Conservation (phyloP, 2,888 invertebrate genomes). For the Drosophila hawaiiensis region DNA sequence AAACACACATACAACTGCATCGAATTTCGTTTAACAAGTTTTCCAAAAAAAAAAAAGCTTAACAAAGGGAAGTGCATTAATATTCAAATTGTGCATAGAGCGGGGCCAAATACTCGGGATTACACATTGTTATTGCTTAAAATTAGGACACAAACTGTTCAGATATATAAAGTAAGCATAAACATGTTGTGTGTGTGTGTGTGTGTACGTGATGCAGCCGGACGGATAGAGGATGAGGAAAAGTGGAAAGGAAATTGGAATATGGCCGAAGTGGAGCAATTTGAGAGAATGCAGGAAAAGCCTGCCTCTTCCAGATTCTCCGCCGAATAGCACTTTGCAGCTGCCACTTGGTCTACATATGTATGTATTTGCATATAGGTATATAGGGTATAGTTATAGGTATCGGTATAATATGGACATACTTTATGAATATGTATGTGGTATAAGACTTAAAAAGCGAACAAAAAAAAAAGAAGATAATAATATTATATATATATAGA, state of each 20-base stretch:
- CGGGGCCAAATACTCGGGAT: conserved; percentile 2
- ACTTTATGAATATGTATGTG: conserved; percentile 22
- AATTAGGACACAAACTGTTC: conserved; percentile 36
- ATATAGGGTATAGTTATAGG: conserved; percentile 17
- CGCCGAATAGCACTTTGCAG: conserved; percentile 10
- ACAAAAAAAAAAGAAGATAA: conserved; percentile 41
- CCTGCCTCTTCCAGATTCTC: conserved; percentile 1
- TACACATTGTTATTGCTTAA: conserved; percentile 66
- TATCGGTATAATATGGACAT: conserved; percentile 27
- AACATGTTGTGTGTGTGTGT: not conserved
- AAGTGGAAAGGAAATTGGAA: conserved; percentile 20
- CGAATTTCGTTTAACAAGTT: conserved; percentile 68
- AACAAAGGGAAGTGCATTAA: conserved; percentile 11
- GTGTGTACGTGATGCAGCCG: conserved; percentile 11
- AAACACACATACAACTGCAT: conserved; percentile 59
- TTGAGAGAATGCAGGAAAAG: conserved; percentile 7
- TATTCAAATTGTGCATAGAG: conserved; percentile 10
- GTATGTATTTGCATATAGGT: conserved; percentile 4
- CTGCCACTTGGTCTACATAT: conserved; percentile 32
- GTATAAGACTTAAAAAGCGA: conserved; percentile 50
- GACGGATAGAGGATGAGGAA: not conserved
- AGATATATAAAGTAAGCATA: conserved; percentile 4
- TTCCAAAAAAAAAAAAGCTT: conserved; percentile 27
- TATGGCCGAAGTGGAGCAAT: conserved; percentile 52
- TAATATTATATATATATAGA: conserved; percentile 17